phyloP scores from a whole-genome alignment of 2,113 vertebrate species.

The Mormoops blainvillei region DNA sequence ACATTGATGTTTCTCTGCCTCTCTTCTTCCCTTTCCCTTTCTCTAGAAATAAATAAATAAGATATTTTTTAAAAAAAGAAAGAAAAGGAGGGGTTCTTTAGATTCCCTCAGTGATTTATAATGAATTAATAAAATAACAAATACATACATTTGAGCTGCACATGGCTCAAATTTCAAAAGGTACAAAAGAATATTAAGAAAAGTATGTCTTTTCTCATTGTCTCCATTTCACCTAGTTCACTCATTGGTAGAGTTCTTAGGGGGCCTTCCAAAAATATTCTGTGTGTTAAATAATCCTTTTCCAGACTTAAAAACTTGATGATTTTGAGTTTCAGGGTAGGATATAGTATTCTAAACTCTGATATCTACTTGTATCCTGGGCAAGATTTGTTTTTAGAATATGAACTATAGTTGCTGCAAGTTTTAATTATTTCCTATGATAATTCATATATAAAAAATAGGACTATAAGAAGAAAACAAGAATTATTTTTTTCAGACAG shows the following conservation, averaged over 20 bases:
- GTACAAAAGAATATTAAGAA: background rate
- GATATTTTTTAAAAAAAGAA: no score
- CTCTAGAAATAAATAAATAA: no score
- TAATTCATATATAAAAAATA: background rate
- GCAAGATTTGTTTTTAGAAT: background rate
- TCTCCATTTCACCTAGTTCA: background rate
- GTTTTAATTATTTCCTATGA: background rate
- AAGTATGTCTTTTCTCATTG: background rate
- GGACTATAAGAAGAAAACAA: background rate
- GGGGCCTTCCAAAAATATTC: background rate
- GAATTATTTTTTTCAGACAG: background rate
- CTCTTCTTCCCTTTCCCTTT: no score
- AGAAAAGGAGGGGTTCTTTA: background rate
- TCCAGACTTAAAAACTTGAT: background rate
- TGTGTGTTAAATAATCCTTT: background rate
- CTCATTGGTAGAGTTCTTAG: background rate
- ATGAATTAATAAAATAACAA: background rate
- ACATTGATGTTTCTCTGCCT: no score
- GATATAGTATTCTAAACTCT: background rate
- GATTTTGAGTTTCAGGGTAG: conserved; percentile 1
- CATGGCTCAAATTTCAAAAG: background rate
- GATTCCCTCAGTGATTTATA: background rate
- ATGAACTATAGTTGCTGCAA: background rate
- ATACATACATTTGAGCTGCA: background rate
- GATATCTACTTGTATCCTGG: background rate